These are phyloP conservation scores for Dichetophora obliterata DNA, from an alignment of 2,888 invertebrate species.

Conservation along the genomic window DNA sequence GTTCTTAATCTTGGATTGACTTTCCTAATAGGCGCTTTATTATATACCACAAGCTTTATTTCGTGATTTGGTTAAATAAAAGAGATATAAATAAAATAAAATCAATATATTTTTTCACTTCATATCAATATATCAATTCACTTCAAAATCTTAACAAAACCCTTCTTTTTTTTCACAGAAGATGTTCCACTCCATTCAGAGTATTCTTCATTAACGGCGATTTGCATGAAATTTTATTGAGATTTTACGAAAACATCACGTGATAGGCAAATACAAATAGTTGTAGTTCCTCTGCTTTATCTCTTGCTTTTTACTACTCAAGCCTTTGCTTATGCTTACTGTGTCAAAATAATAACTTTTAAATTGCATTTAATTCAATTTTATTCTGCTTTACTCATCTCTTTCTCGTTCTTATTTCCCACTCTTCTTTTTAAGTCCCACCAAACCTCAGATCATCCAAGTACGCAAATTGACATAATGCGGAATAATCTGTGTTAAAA, in stretches of 20 bases:
- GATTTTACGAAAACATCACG: conserved; percentile 9
- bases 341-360: background rate
- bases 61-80: too few species aligned
- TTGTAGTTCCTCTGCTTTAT: background rate
- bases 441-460: background rate
- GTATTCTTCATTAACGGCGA: too few species aligned
- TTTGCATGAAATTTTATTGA: background rate
- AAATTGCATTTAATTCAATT: conserved; percentile 18
- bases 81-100: too few species aligned
- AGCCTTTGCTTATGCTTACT: background rate
- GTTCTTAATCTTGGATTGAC: too few species aligned
- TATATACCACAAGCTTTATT: too few species aligned
- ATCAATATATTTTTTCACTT: too few species aligned
- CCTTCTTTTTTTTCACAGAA: too few species aligned
- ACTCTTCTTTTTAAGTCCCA: background rate
- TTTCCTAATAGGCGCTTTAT: too few species aligned
- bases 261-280: background rate
- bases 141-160: too few species aligned
- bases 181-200: too few species aligned
- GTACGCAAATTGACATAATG: conserved; percentile 21
- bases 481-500: conserved; percentile 33
- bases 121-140: too few species aligned
- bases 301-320: background rate
- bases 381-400: conserved; percentile 1
- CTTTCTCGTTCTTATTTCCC: background rate